Percentiles rank a stretch among this genome's conserved stretches.
Evolutionary conservation across 2,888 invertebrate species (phyloP).

Genomic region (Drosophila lutescens): DNA sequence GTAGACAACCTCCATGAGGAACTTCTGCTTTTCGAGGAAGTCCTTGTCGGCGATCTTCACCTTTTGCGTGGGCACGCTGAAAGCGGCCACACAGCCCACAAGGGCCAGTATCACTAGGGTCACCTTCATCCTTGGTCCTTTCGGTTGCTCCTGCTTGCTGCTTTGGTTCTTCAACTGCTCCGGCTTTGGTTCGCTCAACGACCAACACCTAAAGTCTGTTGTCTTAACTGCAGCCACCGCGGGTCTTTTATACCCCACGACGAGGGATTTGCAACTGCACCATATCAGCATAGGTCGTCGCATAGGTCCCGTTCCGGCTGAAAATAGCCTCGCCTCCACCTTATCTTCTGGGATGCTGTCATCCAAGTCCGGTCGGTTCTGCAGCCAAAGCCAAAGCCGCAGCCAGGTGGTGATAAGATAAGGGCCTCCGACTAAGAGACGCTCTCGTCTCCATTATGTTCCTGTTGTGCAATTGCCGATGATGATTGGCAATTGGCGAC

Average conservation of each 20-base stretch:
- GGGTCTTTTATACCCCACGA: conserved; percentile 59
- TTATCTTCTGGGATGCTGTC: conserved; percentile 28
- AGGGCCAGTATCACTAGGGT: conserved; percentile 77
- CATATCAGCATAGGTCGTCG: conserved; percentile 33
- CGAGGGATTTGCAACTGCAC: conserved; percentile 15
- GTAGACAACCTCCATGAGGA: conserved; percentile 74
- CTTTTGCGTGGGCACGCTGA: conserved; percentile 58
- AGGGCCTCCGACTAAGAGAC: background rate
- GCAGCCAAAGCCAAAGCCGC: background rate
- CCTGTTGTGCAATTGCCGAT: conserved; percentile 5
- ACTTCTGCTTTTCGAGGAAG: conserved; percentile 75
- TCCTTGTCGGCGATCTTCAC: conserved; percentile 74
- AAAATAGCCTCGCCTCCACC: conserved; percentile 19
- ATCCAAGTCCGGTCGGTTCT: conserved; percentile 8
- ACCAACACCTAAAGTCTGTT: conserved; percentile 81
- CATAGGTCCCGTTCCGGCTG: conserved; percentile 9
- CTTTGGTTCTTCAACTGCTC: conserved; percentile 58
- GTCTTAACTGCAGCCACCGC: conserved; percentile 31
- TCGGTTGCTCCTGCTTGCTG: conserved; percentile 5
- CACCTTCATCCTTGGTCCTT: conserved; percentile 71
- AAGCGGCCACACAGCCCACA: conserved; percentile 74
- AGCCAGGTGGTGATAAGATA: conserved; percentile 27
- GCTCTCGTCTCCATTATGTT: conserved; percentile 3
- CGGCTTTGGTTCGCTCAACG: conserved; percentile 67
- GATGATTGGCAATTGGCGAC: conserved; percentile 5